Conservation (phyloP, 1,140 invertebrate species). For the Octopus bimaculoides region DNA sequence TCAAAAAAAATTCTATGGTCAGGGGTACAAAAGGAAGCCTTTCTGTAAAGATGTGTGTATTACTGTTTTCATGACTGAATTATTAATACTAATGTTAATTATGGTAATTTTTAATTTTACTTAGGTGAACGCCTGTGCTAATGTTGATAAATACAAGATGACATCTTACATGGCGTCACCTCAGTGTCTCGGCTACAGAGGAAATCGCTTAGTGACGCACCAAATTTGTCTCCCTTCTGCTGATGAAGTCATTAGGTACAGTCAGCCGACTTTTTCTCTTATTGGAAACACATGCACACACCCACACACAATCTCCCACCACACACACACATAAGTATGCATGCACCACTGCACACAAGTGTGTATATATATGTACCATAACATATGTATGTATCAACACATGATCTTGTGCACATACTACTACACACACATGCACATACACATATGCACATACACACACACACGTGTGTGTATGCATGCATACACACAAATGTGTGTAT, state of each 20-base stretch:
- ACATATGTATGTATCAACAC: not conserved
- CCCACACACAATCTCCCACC: too few relatives aligned
- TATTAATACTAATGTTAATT: not conserved
- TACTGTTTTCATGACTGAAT: not conserved
- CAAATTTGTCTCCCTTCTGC: conserved; percentile 42
- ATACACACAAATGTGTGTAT: not conserved
- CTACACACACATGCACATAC: not conserved
- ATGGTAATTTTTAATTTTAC: conserved; percentile 24
- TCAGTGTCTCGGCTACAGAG: conserved; percentile 89
- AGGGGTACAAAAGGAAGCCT: not conserved
- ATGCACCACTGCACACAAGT: too few relatives aligned
- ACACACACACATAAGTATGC: too few relatives aligned
- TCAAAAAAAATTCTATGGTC: not conserved
- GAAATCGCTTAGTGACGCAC: conserved; percentile 31
- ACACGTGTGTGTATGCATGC: not conserved
- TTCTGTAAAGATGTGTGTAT: too few relatives aligned
- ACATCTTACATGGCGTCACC: conserved; percentile 75
- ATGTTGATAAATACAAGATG: conserved; percentile 65
- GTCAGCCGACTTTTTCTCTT: too few relatives aligned
- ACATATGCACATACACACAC: not conserved
- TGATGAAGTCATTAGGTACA: conserved; percentile 31
- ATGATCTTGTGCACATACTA: not conserved
- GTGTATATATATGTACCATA: too few relatives aligned
- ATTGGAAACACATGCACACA: too few relatives aligned
- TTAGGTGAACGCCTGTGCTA: conserved; percentile 81